Conservation (phyloP, 2,113 vertebrate genomes). For the Ptyas mucosa region DNA sequence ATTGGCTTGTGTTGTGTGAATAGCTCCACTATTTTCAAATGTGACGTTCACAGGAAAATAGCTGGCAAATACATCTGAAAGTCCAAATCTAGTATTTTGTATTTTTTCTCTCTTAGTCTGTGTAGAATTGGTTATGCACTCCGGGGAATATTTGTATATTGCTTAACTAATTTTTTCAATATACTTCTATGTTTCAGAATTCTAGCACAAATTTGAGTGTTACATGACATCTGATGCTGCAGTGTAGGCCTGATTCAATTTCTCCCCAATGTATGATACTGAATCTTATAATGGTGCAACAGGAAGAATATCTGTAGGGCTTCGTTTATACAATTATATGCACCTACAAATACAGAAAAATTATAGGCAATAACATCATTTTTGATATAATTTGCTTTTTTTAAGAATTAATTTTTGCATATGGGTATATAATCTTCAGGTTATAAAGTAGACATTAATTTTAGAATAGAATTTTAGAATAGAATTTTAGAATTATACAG, state of each 20-base stretch:
- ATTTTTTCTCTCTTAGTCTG: neutral
- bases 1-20: neutral
- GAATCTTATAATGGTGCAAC: neutral
- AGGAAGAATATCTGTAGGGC: neutral
- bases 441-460: neutral
- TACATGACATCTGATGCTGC: neutral
- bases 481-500: neutral
- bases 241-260: neutral
- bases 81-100: neutral
- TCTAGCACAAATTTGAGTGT: neutral
- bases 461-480: neutral
- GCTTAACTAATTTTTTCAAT: neutral
- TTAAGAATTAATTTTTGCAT: neutral
- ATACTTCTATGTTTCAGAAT: neutral
- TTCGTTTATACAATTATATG: neutral
- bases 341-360: neutral
- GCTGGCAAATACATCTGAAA: neutral
- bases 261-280: neutral
- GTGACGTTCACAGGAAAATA: neutral
- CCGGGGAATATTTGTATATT: neutral
- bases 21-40: neutral
- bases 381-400: neutral
- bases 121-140: neutral
- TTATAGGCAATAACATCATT: neutral
- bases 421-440: neutral